A percentile compares a stretch with the other conserved stretches of the same genome.
Conservation (phyloP, 2,888 invertebrate species). For the Scaptomyza tumidula region DNA sequence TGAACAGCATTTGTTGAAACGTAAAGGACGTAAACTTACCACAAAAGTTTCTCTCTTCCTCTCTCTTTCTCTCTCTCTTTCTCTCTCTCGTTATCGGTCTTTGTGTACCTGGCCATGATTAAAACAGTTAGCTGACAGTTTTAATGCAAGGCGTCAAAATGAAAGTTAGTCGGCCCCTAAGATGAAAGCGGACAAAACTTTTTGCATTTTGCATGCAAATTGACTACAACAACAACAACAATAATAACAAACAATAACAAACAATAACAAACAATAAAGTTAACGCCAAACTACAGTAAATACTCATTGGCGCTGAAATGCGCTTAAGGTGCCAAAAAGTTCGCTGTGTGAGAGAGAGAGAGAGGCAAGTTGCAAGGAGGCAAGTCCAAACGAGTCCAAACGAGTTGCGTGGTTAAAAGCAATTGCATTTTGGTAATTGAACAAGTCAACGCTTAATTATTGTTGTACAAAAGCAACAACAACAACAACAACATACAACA, state of each 20-base stretch:
- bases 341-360: background rate
- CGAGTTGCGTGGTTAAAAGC: constrained; percentile 75
- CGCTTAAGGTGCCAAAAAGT: constrained; percentile 32
- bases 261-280: constrained; percentile 7
- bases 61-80: background rate
- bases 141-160: constrained; percentile 61
- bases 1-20: constrained; percentile 13
- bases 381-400: background rate
- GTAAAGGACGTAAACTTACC: constrained; percentile 10
- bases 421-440: constrained; percentile 81
- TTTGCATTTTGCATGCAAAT: constrained; percentile 42
- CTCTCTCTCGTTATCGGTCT: background rate
- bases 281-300: constrained; percentile 36
- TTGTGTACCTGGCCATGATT: constrained; percentile 22
- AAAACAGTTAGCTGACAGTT: constrained; percentile 68
- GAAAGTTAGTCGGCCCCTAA: constrained; percentile 43
- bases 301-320: constrained; percentile 47
- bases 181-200: constrained; percentile 27
- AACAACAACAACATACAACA: constrained; percentile 28
- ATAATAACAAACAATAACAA: background rate
- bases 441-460: constrained; percentile 81
- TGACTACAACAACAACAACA: constrained; percentile 22
- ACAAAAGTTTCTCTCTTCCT: constrained; percentile 1
- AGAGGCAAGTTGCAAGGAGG: background rate
- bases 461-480: constrained; percentile 51